A percentile compares a stretch with the other conserved stretches of the same genome.
Conservation (phyloP, 2,888 invertebrate species). For the Cyclophora albipunctata region DNA sequence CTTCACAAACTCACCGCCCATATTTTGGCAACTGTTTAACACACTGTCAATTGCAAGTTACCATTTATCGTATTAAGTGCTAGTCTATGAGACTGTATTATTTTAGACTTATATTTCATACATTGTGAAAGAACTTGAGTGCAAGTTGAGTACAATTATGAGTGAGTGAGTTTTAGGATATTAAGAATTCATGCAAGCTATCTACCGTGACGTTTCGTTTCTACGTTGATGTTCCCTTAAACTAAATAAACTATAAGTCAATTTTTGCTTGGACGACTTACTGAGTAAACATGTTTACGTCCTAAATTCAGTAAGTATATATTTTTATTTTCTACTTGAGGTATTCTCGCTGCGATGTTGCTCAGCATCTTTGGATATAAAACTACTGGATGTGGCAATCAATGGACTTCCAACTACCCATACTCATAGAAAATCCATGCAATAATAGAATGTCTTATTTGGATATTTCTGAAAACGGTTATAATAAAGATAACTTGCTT, state of each 20-base stretch:
- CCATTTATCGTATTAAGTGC: constrained; percentile 71
- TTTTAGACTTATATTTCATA: no score
- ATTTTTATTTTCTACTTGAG: constrained; percentile 62
- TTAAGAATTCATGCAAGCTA: no score
- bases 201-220: no score
- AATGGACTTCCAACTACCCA: no score
- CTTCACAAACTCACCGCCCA: constrained; percentile 31
- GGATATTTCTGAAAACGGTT: no score
- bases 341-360: constrained; percentile 53
- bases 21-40: constrained; percentile 70
- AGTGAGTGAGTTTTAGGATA: no score
- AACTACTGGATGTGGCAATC: constrained; percentile 26
- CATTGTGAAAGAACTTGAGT: no score
- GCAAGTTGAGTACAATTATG: no score
- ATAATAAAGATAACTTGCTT: no score
- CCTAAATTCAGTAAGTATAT: constrained; percentile 49
- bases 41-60: constrained; percentile 71
- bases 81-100: constrained; percentile 13
- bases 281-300: constrained; percentile 69
- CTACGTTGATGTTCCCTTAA: no score
- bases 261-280: constrained; percentile 52
- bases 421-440: no score
- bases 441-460: no score
- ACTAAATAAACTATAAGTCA: constrained; percentile 31
- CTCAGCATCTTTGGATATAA: constrained; percentile 30